Conservation (phyloP, 2,888 invertebrate genomes). For the Eilema griseolum region DNA sequence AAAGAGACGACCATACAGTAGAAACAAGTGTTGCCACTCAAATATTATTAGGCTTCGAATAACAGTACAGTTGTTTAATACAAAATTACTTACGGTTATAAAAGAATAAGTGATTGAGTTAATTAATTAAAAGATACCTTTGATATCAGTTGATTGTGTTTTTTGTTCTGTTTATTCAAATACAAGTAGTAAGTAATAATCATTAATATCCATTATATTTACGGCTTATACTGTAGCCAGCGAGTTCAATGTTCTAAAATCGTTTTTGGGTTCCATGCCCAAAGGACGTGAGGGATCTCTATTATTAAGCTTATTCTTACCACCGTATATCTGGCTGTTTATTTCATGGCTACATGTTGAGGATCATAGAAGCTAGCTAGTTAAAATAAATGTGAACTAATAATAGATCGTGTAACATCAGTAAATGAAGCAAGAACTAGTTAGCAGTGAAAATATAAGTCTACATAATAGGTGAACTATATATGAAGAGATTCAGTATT, state of each 20-base stretch:
- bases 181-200: too few species aligned
- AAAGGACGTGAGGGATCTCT: too few species aligned
- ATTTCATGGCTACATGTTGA: background rate
- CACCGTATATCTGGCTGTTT: background rate
- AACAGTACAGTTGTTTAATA: too few species aligned
- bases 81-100: too few species aligned
- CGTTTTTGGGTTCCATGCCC: background rate
- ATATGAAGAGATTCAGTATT: background rate
- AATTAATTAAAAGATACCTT: background rate
- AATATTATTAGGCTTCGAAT: too few species aligned
- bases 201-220: background rate
- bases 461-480: background rate
- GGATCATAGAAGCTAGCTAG: background rate
- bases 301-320: background rate
- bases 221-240: background rate
- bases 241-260: background rate
- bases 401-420: background rate
- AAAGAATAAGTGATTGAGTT: background rate
- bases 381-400: background rate
- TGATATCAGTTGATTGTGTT: background rate
- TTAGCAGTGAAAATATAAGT: background rate
- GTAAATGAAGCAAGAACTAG: background rate
- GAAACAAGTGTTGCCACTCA: too few species aligned
- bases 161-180: background rate
- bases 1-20: too few species aligned